Conservation (phyloP, 2,888 invertebrate genomes). For the Prenolepis imparis region DNA sequence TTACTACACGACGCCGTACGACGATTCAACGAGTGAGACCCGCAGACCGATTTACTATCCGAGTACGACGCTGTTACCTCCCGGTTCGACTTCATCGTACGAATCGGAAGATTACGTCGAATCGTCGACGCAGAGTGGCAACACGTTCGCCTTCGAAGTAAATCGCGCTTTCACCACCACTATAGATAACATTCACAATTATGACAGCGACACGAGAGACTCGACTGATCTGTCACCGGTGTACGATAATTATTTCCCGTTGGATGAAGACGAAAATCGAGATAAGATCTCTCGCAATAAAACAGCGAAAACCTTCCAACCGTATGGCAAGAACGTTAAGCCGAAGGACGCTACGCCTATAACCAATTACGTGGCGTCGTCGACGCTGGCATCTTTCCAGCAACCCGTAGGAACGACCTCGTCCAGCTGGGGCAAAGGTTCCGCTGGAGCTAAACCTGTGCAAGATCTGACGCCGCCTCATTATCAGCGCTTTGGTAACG, state of each 20-base stretch:
- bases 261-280: constrained; percentile 74
- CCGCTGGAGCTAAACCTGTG: constrained; percentile 61
- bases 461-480: constrained; percentile 68
- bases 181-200: constrained; percentile 65
- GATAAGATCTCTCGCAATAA: constrained; percentile 86
- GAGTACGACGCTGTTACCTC: constrained; percentile 45
- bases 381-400: constrained; percentile 81
- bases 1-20: constrained; percentile 70
- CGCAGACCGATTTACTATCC: constrained; percentile 40
- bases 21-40: constrained; percentile 58
- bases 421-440: constrained; percentile 47
- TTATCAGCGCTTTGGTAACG: constrained; percentile 54
- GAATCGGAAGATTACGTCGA: constrained; percentile 42
- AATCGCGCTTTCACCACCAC: constrained; percentile 85
- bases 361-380: constrained; percentile 81
- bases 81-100: constrained; percentile 7
- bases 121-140: constrained; percentile 58
- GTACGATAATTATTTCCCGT: constrained; percentile 83
- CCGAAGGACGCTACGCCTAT: constrained; percentile 86
- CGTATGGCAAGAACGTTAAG: constrained; percentile 87
- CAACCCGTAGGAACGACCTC: constrained; percentile 24
- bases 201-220: constrained; percentile 68
- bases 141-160: constrained; percentile 86
- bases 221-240: constrained; percentile 66
- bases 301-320: constrained; percentile 83